phyloP scores from a whole-genome alignment of 2,113 vertebrate genomes.

The Saccopteryx leptura region DNA sequence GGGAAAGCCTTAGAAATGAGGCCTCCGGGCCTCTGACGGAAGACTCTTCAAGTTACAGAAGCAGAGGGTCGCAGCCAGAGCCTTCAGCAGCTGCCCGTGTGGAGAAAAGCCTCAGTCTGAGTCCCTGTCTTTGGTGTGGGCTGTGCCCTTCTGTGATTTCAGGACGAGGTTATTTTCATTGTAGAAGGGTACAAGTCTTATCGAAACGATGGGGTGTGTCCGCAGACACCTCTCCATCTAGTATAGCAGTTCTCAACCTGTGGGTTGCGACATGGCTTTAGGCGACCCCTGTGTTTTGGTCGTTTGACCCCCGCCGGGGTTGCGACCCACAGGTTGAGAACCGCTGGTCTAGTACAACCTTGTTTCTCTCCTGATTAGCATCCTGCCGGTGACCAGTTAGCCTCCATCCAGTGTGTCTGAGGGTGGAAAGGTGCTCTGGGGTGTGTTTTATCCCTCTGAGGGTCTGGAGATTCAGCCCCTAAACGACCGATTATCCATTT shows the following conservation, averaged over 20 bases:
- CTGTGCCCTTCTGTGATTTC: accelerated
- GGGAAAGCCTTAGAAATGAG: too few species aligned
- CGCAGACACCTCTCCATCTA: neutral
- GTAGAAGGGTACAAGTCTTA: neutral
- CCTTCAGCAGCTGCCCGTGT: accelerated
- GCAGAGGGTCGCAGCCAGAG: accelerated
- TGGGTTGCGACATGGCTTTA: too few species aligned
- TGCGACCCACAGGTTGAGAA: too few species aligned
- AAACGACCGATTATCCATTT: neutral
- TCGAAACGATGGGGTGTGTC: accelerated
- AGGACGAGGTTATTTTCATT: neutral
- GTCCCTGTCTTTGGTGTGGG: accelerated
- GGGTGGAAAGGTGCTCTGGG: too few species aligned
- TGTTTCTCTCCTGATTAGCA: accelerated
- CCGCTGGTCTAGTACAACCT: accelerated
- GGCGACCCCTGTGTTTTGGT: too few species aligned
- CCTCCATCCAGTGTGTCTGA: neutral
- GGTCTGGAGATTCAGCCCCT: conserved; percentile 23
- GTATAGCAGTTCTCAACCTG: too few species aligned
- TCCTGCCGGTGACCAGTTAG: accelerated
- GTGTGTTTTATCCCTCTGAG: neutral
- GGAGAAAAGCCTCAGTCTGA: accelerated
- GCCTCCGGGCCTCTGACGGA: neutral
- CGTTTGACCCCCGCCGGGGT: too few species aligned
- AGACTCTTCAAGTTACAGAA: neutral